phyloP scores from a whole-genome alignment of 2,797 vertebrate species.

The Sardinella longiceps region DNA sequence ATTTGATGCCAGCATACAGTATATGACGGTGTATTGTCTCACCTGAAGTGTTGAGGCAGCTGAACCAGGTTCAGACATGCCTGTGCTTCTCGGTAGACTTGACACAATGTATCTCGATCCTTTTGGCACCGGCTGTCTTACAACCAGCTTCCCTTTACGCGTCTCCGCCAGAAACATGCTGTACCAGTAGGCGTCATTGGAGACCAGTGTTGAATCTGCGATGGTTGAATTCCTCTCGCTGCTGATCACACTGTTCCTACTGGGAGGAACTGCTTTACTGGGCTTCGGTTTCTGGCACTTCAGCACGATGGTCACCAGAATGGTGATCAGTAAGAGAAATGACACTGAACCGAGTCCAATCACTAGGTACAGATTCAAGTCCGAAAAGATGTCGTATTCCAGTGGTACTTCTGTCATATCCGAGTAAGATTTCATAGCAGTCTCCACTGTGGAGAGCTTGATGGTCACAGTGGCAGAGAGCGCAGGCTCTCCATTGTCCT shows the following conservation, averaged over 20 bases:
- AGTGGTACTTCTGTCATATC: conserved; percentile 61
- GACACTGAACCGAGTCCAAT: conserved; percentile 49
- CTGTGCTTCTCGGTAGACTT: conserved; percentile 49
- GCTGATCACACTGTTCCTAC: conserved; percentile 60
- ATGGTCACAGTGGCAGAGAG: conserved; percentile 64
- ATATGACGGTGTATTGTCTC: not conserved
- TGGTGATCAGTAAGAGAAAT: conserved; percentile 48
- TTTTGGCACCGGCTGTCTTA: conserved; percentile 57
- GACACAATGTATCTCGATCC: conserved; percentile 60
- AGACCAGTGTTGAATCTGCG: conserved; percentile 48
- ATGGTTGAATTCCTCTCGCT: conserved; percentile 44
- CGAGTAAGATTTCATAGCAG: conserved; percentile 64
- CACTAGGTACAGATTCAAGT: conserved; percentile 52
- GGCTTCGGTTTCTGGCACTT: conserved; percentile 66
- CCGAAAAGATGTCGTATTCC: conserved; percentile 32
- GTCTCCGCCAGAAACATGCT: conserved; percentile 50
- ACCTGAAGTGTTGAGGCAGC: conserved; percentile 49
- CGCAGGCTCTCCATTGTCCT: conserved; percentile 59
- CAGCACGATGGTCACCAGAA: conserved; percentile 51
- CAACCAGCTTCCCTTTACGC: conserved; percentile 47
- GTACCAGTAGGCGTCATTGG: conserved; percentile 54
- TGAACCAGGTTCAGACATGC: conserved; percentile 43
- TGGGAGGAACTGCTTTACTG: conserved; percentile 59
- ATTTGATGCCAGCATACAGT: conserved; percentile 31
- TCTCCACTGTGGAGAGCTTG: conserved; percentile 58